Evolutionary conservation across 2,888 invertebrate species (phyloP).

Genomic region (Drosophila prostipennis): DNA sequence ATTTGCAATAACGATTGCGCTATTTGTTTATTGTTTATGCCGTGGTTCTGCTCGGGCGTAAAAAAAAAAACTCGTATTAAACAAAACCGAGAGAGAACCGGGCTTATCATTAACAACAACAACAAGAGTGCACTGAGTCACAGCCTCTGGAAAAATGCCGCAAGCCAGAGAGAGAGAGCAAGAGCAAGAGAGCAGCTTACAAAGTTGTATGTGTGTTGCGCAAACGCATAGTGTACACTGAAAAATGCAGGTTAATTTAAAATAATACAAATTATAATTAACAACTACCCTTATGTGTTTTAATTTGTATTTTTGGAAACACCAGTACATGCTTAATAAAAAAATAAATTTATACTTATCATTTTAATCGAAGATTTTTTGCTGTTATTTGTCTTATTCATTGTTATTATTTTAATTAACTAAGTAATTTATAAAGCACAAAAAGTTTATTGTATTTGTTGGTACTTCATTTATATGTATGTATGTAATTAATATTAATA

Average conservation of each 20-base stretch:
- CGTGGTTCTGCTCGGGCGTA: background rate
- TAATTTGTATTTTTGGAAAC: too few relatives aligned
- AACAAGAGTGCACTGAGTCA: constrained; percentile 19
- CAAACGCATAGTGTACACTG: constrained; percentile 54
- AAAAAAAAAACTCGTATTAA: constrained; percentile 15
- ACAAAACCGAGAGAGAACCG: constrained; percentile 19
- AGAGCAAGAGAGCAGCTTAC: constrained; percentile 33
- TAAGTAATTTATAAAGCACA: too few relatives aligned
- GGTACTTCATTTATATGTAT: too few relatives aligned
- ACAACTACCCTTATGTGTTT: too few relatives aligned
- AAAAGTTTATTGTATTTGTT: too few relatives aligned
- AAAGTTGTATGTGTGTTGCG: constrained; percentile 60
- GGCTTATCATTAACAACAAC: constrained; percentile 32
- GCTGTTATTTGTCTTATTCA: too few relatives aligned
- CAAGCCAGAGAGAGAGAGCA: constrained; percentile 6
- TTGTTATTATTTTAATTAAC: too few relatives aligned
- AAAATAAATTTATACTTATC: too few relatives aligned
- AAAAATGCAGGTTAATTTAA: background rate
- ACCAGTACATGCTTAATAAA: too few relatives aligned
- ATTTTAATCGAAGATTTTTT: too few relatives aligned
- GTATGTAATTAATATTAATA: too few relatives aligned
- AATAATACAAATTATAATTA: too few relatives aligned
- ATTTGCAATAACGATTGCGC: constrained; percentile 10
- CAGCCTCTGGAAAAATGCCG: constrained; percentile 22
- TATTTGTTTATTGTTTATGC: constrained; percentile 23